These are phyloP conservation scores for Heliocidaris erythrogramma DNA, from an alignment of 35 echinoderm and acorn worm species.

Conservation along the genomic window DNA sequence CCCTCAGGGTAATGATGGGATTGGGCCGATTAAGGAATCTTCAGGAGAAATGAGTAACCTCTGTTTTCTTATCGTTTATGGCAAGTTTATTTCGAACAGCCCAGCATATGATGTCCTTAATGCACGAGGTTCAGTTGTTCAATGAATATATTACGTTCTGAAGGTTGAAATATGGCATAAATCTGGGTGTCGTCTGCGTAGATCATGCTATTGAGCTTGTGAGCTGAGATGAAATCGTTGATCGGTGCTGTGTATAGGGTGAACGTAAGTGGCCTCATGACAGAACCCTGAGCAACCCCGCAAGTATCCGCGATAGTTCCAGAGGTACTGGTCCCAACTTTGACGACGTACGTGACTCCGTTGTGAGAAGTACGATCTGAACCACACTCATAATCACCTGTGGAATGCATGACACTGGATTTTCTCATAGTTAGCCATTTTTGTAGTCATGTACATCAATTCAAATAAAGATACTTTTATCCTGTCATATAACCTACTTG, in stretches of 20 bases:
- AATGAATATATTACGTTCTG: background rate
- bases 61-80: slow-evolving; percentile 14
- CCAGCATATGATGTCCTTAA: slow-evolving; percentile 41
- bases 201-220: slow-evolving; percentile 51
- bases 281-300: slow-evolving; percentile 66
- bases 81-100: background rate
- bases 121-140: background rate
- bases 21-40: background rate
- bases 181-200: slow-evolving; percentile 69
- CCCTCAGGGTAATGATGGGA: background rate
- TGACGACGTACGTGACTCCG: background rate
- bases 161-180: background rate
- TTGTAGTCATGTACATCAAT: no score
- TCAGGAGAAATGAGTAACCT: background rate
- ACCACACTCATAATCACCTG: no score
- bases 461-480: no score
- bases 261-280: slow-evolving; percentile 55
- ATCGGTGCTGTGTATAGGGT: slow-evolving; percentile 57
- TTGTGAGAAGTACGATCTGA: no score
- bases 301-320: background rate
- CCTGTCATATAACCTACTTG: no score
- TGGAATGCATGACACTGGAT: no score
- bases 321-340: background rate
- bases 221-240: slow-evolving; percentile 50
- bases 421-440: no score